Evolutionary conservation across 2,888 invertebrate genomes (phyloP).

Genomic region (Alloplasta piceator): DNA sequence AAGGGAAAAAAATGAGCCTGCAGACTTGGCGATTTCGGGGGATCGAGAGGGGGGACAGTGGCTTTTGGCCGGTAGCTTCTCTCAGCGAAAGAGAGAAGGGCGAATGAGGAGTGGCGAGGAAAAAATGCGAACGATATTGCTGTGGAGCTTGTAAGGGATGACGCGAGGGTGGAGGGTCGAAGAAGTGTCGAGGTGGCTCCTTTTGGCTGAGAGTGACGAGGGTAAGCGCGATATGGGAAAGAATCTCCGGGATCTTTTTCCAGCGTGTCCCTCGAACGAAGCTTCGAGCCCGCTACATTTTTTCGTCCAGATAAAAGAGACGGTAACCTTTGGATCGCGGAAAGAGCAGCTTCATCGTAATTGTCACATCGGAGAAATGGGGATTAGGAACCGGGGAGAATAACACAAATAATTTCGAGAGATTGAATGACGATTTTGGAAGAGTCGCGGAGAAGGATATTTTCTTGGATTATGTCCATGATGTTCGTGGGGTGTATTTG

Average conservation of each 20-base stretch:
- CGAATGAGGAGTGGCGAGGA: not conserved
- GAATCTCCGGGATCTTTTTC: not conserved
- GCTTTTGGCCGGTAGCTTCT: not conserved
- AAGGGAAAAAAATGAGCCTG: constrained; percentile 7
- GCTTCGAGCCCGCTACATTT: not conserved
- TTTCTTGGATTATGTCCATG: too few species aligned
- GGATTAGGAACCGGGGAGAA: too few species aligned
- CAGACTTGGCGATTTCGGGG: constrained; percentile 9
- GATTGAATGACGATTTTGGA: too few species aligned
- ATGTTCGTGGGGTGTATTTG: too few species aligned
- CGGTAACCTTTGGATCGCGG: too few species aligned
- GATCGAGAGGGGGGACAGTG: not conserved
- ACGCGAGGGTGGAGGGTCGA: not conserved
- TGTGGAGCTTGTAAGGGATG: not conserved
- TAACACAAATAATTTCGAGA: too few species aligned
- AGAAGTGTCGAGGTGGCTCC: constrained; percentile 7
- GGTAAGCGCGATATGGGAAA: not conserved
- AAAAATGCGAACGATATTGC: constrained; percentile 23
- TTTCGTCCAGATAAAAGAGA: too few species aligned
- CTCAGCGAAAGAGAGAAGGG: constrained; percentile 2
- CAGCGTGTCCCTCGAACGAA: not conserved
- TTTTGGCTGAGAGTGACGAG: constrained; percentile 12
- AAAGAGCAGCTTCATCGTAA: too few species aligned
- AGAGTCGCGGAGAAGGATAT: too few species aligned
- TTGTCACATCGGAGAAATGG: too few species aligned